Conservation (phyloP, 2,797 vertebrate genomes). For the Myiothlypis coronata region DNA sequence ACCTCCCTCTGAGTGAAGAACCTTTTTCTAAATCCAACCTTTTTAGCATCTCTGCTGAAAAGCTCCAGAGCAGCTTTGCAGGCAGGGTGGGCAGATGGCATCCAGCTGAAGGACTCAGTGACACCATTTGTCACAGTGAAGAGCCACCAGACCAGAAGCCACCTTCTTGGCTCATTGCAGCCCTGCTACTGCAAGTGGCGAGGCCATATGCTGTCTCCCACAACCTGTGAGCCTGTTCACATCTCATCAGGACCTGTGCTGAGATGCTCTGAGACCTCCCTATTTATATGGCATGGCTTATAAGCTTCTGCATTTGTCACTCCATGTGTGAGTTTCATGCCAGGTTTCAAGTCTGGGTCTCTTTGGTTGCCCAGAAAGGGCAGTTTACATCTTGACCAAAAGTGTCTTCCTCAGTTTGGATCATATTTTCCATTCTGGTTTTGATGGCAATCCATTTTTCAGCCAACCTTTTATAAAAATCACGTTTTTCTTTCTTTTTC, state of each 20-base stretch:
- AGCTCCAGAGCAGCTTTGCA: not conserved
- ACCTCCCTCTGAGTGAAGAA: not conserved
- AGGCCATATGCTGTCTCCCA: slow-evolving; percentile 19
- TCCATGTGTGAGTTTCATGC: not conserved
- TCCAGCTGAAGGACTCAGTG: not conserved
- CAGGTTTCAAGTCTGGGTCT: not conserved
- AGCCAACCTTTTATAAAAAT: not conserved
- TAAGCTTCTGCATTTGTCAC: slow-evolving; percentile 3
- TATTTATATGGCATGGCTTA: not conserved
- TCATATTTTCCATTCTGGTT: not conserved
- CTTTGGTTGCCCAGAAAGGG: not conserved
- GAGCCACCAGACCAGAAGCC: slow-evolving; percentile 24
- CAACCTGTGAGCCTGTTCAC: not conserved
- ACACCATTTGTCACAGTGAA: not conserved
- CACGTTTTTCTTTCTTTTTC: fast-evolving
- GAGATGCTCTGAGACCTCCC: not conserved
- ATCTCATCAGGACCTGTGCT: not conserved
- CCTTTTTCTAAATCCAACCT: not conserved
- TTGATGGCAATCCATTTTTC: not conserved
- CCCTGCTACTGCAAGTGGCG: not conserved
- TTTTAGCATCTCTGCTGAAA: not conserved
- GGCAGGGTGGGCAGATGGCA: not conserved
- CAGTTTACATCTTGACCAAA: not conserved
- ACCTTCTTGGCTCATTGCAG: not conserved
- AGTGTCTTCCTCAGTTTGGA: not conserved